Base-by-base conservation (phyloP, 2,888 invertebrate genomes). In the Amiota mariae region DNA sequence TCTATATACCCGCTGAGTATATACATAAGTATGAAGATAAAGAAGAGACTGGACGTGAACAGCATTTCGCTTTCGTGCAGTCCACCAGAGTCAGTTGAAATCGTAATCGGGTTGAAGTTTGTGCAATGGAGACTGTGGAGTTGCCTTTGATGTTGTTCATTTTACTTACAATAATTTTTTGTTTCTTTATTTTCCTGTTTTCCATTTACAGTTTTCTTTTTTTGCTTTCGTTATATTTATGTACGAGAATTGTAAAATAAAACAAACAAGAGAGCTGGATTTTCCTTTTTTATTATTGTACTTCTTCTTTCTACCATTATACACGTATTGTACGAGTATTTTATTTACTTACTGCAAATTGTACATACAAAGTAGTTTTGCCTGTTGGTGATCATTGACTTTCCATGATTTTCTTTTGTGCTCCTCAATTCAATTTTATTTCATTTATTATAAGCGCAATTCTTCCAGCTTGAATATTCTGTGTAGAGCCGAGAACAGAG, bases 371-470 rank as follows among this genome's bases (percentile, higher is more conserved):
- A 36, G 36, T 36, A 36, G 36, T 36, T 36, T 36, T 36, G 36
- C 54, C 54, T 54, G 36, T 72, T 70, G 73, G 85, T 86, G 86
- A 87, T 87, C 87, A 85, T 87, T 87, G 87, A 87, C 87, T 87
- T 85, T 86, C 81, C 80, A 73, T 80, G 79, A 78, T 78, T 84
- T 81, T 78, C 78, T 78, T 85, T 81, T 81, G 79, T 75, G 79
- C 36, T 36, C 6, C 36, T 36, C 36, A 36, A 36, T 36, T 36
- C 36, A 36, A 36, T 36, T 36, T 36, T 36, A 36, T 36, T 54
- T 54, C n/a, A 11, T 54, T 54, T n/a, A 54, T n/a, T 24, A 24
- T 24, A 24, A 36, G 36, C 36, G 8, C 6, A 6, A 36, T 36
- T 36, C 36, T 36, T 36, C 6, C 8, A 0, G n/a, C 36, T 36